Base-by-base conservation (phyloP, 2,888 invertebrate species). In the Apotomis turbidana region DNA sequence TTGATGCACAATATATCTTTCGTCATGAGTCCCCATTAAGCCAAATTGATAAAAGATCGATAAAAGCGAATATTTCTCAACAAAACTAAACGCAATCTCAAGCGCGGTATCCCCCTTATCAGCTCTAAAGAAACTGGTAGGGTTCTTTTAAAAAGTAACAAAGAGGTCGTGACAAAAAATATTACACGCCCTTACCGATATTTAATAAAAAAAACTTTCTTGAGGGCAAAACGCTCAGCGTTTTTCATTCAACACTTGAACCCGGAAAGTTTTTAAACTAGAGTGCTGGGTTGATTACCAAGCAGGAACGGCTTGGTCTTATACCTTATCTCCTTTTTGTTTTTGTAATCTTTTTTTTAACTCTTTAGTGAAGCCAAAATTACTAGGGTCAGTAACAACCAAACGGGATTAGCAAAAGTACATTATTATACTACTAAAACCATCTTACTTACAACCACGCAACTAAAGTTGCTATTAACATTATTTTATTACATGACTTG, bases 61-160 rank as follows among this genome's bases (percentile, higher is more conserved):
- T 12, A 12, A 38, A 83, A 83, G 81, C 83, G 80, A 79, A 79
- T 75, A 77, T 75, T 76, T 76, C 75, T 78, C 81, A 63, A 61
- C 15, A 49, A 38, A 62, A 10, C 10, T 12, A 52, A 68, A 54
- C 12, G 55, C 13, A 54, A 54, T 41, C 10, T 44, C 12, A 15
- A n/a, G n/a, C 15, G 12, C 3, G 49, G 5, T 13, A 12, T 59
- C 0, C 41, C 6, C 6, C n/a, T 10, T 64, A 57, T 70, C 49
- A 62, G 57, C 8, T 27, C 36, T 61, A 9, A 69, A 71, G 41
- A 55, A 55, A 55, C 46, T 57, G 6, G 27, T 27, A 27, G 27
- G 4, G 12, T 55, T 5, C 9, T 10, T 68, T 12, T 15, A 61
- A 69, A 38, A 67, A 51, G n/a, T 49, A 41, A 15, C 59, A 44